phyloP scores from a whole-genome alignment of 2,113 vertebrate species.

The Arenaria interpres region DNA sequence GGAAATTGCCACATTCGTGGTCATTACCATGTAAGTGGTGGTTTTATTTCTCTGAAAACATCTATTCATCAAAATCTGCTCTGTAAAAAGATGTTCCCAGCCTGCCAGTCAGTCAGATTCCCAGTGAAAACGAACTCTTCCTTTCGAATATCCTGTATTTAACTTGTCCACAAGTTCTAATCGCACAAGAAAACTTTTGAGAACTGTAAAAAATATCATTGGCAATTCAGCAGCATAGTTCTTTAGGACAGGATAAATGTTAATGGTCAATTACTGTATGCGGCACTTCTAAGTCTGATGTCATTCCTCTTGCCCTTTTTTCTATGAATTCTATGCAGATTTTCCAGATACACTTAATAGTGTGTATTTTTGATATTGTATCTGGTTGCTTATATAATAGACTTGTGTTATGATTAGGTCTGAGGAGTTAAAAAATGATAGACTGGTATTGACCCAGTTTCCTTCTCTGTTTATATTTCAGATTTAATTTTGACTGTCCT shows the following conservation, averaged over 20 bases:
- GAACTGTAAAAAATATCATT: background rate
- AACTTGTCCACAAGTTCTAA: background rate
- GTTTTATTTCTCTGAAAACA: constrained; percentile 44
- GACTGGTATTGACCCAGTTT: background rate
- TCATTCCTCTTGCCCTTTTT: background rate
- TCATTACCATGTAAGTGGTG: background rate
- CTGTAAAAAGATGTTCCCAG: background rate
- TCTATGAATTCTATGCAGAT: background rate
- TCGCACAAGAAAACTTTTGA: background rate
- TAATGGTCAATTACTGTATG: background rate
- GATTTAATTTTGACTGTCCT: background rate
- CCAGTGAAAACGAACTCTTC: background rate
- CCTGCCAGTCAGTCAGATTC: background rate
- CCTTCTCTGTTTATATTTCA: background rate
- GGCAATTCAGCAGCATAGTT: background rate
- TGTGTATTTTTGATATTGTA: background rate
- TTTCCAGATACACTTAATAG: background rate
- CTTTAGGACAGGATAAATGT: background rate
- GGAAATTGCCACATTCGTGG: background rate
- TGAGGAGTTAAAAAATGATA: background rate
- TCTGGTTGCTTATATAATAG: background rate
- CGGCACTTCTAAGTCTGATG: background rate
- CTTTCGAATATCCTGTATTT: background rate
- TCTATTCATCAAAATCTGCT: background rate
- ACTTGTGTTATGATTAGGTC: background rate